Evolutionary conservation across 2,797 vertebrate species (phyloP), one percentile per base, ranked within the genome.

Genomic region (Thunnus albacares): DNA sequence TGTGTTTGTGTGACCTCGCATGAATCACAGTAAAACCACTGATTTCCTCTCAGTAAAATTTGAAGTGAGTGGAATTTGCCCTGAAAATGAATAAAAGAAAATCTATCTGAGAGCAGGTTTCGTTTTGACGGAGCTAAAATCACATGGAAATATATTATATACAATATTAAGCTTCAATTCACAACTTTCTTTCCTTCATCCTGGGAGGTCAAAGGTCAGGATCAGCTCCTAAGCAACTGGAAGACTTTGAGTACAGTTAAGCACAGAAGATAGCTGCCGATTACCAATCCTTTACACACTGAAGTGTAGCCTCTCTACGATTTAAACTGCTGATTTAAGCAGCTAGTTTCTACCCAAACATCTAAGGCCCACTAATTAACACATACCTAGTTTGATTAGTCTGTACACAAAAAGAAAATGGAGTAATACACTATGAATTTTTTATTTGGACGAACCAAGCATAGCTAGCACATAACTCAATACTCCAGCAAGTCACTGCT

Each of bases 1-100:
- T 35, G 30, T 71, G 68, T 69, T 62, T 61, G 70, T 57, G 26
- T 30, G 4, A 68, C 13, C 6, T 55, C 24, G 67, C 24, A 30
- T 49, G 30, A 80, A 33, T 64, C 20, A 52, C 13, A 58, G 11
- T n/a, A n/a, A 4, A 35, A 59, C 30, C 3, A 9, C 1, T 61
- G 47, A 79, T 53, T 24, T 66, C 12, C 5, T 22, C 9, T 24
- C 26, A 20, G 17, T 14, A 13, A 24, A 45, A 43, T 13, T 12
- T 22, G 22, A 58, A 22, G 12, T 12, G 35, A 47, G 22, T 17
- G 22, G 26, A 64, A 41, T 13, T 47, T 17, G 22, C 24, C 33
- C 51, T 47, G 15, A 53, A 53, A 22, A 18, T 9, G 38, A 38
- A 41, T 18, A 13, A n/a, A 20, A 43, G n/a, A 30, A 0, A 13